A percentile compares a stretch with the other conserved stretches of the same genome.
phyloP scores from a whole-genome alignment of 2,113 vertebrate species.

The Myotis lucifugus region DNA sequence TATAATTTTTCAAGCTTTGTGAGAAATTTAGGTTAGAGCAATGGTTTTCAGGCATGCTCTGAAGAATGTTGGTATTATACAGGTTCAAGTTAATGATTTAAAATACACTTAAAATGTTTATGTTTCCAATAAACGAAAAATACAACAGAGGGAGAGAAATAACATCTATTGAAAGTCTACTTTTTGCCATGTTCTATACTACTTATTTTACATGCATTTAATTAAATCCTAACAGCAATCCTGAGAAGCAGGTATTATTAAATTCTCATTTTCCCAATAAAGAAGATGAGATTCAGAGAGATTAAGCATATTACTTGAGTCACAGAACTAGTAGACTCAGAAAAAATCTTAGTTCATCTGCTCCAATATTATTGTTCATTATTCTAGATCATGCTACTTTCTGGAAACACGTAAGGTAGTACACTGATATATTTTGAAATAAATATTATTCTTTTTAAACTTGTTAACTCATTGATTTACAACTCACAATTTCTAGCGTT shows the following conservation, averaged over 20 bases:
- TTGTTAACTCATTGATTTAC: not conserved
- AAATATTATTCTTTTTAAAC: not conserved
- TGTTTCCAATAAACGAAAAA: not conserved
- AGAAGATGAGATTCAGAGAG: slow-evolving; percentile 33
- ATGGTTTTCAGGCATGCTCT: not conserved
- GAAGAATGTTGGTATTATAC: not conserved
- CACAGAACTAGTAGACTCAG: not conserved
- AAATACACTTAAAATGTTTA: not conserved
- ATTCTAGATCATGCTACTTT: not conserved
- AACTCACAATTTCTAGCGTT: not conserved
- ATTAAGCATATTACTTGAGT: not conserved
- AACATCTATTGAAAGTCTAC: not conserved
- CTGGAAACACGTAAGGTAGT: not conserved
- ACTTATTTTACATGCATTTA: not conserved
- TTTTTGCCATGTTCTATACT: not conserved
- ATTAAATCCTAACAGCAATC: not conserved
- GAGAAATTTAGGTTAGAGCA: not conserved
- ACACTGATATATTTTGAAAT: slow-evolving; percentile 6
- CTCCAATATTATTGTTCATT: not conserved
- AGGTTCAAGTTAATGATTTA: not conserved
- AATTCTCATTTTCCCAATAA: not conserved
- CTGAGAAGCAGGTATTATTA: not conserved
- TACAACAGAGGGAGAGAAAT: not conserved
- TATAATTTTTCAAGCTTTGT: not conserved
- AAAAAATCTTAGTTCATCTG: not conserved